A percentile compares a stretch with the other conserved stretches of the same genome.
Evolutionary conservation across 2,113 vertebrate genomes (phyloP).

Genomic region (Corydoras sp.): DNA sequence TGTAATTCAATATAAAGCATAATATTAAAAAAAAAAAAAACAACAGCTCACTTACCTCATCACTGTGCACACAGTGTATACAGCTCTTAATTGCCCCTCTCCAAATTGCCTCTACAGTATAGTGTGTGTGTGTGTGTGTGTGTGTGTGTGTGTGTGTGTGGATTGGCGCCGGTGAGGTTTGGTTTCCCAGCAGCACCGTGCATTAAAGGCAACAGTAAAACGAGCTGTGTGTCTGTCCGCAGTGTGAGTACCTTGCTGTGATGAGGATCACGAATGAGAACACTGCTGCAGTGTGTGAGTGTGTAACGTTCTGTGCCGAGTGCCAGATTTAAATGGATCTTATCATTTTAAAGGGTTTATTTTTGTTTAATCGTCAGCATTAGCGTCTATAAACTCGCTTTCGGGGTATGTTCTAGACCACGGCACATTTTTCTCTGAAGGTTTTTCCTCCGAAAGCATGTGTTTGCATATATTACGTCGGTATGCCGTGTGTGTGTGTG

Average conservation of each 20-base stretch:
- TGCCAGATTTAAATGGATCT: constrained; percentile 24
- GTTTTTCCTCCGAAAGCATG: neutral
- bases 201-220: neutral
- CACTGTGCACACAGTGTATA: too few relatives aligned
- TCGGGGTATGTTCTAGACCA: neutral
- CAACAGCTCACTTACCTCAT: too few relatives aligned
- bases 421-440: neutral
- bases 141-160: too few relatives aligned
- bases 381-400: constrained; percentile 1
- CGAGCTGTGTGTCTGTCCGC: neutral
- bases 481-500: neutral
- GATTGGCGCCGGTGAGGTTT: too few relatives aligned
- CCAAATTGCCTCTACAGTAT: too few relatives aligned
- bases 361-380: neutral
- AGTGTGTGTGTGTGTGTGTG: too few relatives aligned
- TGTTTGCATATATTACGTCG: neutral
- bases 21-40: too few relatives aligned
- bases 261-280: neutral
- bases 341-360: neutral
- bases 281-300: neutral
- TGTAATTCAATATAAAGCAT: too few relatives aligned
- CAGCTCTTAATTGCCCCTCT: too few relatives aligned
- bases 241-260: neutral
- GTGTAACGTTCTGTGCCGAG: constrained; percentile 1
- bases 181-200: neutral